Evolutionary conservation across 2,113 vertebrate species (phyloP).

Genomic region (Oxygymnocypris stewartii): DNA sequence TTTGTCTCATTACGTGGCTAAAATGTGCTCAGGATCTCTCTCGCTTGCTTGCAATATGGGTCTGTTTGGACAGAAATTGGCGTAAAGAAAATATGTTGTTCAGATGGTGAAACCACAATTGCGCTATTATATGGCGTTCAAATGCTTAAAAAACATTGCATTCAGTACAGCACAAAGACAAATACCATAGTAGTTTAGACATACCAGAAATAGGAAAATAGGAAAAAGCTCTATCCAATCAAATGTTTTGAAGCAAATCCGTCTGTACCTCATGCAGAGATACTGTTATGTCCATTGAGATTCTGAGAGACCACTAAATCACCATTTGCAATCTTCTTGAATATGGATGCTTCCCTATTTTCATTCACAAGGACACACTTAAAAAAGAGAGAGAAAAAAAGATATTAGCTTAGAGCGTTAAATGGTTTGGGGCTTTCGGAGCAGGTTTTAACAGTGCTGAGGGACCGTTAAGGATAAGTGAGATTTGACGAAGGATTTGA

Average conservation of each 20-base stretch:
- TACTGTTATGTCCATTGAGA: not conserved
- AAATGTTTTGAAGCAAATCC: slow-evolving; percentile 4
- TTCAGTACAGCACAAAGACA: not conserved
- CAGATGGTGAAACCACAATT: slow-evolving; percentile 23
- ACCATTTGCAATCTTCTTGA: not conserved
- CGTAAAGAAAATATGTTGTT: slow-evolving; percentile 7
- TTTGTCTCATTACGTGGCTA: slow-evolving; percentile 73
- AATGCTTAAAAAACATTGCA: slow-evolving; percentile 14
- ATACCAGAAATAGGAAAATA: not conserved
- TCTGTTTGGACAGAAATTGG: slow-evolving; percentile 13
- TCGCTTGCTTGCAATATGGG: not conserved
- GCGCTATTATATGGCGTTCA: not conserved
- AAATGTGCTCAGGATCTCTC: slow-evolving; percentile 67
- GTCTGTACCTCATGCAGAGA: not conserved
- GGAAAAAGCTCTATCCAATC: not conserved
- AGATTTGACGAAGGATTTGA: slow-evolving; percentile 13
- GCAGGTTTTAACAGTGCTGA: not conserved
- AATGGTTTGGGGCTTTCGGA: not conserved
- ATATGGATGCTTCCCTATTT: not conserved
- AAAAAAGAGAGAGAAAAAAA: not conserved
- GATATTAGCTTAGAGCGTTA: not conserved
- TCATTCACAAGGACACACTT: not conserved
- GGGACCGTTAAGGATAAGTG: not conserved
- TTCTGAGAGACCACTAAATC: not conserved
- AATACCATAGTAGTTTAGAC: not conserved